Base-by-base conservation (phyloP, 2,113 vertebrate genomes). In the Toxotes jaculatrix region DNA sequence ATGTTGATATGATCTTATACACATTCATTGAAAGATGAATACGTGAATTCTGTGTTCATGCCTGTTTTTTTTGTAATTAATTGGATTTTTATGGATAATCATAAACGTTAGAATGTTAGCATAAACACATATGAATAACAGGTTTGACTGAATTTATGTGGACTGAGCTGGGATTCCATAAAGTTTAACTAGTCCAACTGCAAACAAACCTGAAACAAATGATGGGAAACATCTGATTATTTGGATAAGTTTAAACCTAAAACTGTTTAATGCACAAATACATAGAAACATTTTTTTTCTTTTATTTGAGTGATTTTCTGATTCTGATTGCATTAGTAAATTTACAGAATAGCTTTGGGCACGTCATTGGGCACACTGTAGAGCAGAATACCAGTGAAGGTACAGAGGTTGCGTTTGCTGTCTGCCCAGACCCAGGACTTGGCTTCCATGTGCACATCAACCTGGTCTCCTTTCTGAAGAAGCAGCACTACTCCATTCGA, bases 341-440 rank as follows among this genome's bases (percentile, higher is more conserved):
- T 16, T 67, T 72, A 77, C 67, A 71, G 23, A 36, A 16, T 40
- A 27, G 21, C 45, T 51, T 31, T 38, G 6, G 79, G 19, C 6
- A 23, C 31, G 2, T 77, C 56, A 5, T 3, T 45, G 7, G 47
- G 14, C 38, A 71, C 21, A 31, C 23, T 77, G 51, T 80, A 21
- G 73, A 84, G 77, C 77, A 88, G 61, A 16, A 85, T 53, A 16
- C 83, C 76, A 51, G 60, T 82, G 23, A 85, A 88, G 12, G 79
- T 82, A 31, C 79, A 76, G 56, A 88, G 78, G 64, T 88, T 84
- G 31, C 57, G 57, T 14, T 71, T 0, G 19, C 61, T 79, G 75
- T 82, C 87, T 1, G 87, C 79, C 87, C 79, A 91, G 67, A 91
- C 67, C 90, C 88, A 84, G 16, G 73, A 73, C 2, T 21, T 10